phyloP scores from a whole-genome alignment of 2,888 invertebrate genomes.

The Lumbricus terrestris region DNA sequence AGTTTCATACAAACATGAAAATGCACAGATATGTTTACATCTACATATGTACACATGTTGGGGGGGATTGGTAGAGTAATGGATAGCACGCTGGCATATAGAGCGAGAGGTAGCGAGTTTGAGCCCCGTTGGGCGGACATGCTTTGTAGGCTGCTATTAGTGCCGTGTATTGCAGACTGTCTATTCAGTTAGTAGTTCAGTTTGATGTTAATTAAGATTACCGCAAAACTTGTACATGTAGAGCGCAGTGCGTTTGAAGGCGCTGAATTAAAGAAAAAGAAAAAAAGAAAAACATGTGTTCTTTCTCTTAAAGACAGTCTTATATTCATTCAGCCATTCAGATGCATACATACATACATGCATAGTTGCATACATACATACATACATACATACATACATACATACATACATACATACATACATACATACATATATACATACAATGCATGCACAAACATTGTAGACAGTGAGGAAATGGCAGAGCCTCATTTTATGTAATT shows the following conservation, averaged over 20 bases:
- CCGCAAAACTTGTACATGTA: no score
- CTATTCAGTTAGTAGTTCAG: no score
- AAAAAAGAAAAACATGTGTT: neutral
- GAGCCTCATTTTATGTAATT: neutral
- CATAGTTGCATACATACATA: neutral
- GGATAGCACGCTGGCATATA: no score
- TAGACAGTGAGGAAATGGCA: neutral
- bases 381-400: neutral
- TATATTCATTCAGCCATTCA: neutral
- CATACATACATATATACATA: neutral
- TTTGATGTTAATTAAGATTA: no score
- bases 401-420: neutral
- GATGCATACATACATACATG: neutral
- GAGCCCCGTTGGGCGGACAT: no score
- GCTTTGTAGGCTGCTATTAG: no score
- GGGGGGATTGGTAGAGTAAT: no score
- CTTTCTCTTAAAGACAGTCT: neutral
- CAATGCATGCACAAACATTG: neutral
- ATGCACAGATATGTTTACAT: neutral
- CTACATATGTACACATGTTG: neutral
- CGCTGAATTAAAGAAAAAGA: no score
- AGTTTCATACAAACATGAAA: no score
- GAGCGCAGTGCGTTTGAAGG: no score
- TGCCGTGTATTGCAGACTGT: no score
- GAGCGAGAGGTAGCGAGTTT: no score